Conservation (phyloP, 2,888 invertebrate genomes). For the Linnaemya vulpina region DNA sequence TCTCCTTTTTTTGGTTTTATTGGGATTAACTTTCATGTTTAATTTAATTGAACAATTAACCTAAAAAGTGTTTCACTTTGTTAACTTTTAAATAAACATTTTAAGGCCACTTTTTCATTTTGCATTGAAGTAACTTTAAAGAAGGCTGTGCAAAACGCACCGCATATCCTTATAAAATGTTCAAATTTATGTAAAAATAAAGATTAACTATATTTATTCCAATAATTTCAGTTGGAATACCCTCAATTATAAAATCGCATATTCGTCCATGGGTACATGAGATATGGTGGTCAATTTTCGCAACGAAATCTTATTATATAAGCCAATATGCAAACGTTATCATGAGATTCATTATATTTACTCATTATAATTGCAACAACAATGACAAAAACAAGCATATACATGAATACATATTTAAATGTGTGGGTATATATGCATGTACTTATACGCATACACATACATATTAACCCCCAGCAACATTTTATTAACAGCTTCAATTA, state of each 20-base stretch:
- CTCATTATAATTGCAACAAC: constrained; percentile 53
- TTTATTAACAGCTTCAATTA: no score
- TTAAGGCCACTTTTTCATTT: no score
- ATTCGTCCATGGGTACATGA: constrained; percentile 1
- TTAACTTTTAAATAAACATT: no score
- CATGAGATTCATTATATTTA: constrained; percentile 49
- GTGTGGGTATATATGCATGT: neutral
- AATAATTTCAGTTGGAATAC: neutral
- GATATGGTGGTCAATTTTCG: constrained; percentile 7
- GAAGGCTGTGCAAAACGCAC: no score
- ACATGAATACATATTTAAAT: neutral
- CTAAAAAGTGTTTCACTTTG: no score
- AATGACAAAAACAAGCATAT: constrained; percentile 1
- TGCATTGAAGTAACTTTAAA: no score
- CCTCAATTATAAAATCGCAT: constrained; percentile 7
- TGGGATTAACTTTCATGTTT: no score
- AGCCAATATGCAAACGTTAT: constrained; percentile 33
- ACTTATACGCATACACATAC: neutral
- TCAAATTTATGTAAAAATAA: neutral
- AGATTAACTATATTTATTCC: neutral
- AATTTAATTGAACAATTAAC: no score
- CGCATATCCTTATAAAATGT: neutral
- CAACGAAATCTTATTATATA: constrained; percentile 47
- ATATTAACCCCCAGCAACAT: neutral
- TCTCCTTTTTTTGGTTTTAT: no score